Evolutionary conservation across 1,140 invertebrate genomes (phyloP).

Genomic region (Cotesia glomerata): DNA sequence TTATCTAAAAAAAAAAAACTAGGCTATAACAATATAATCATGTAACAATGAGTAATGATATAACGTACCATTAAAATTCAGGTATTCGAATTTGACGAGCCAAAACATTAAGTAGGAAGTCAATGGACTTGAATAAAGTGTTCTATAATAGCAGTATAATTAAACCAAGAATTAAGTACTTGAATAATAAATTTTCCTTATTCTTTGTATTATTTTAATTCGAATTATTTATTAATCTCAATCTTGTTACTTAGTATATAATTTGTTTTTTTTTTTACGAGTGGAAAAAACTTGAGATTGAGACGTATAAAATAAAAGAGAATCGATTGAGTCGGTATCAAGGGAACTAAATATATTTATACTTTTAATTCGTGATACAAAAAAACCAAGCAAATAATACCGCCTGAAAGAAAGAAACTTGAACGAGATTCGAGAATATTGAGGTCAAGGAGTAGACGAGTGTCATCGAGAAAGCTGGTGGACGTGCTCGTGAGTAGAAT

Average conservation of each 20-base stretch:
- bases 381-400: not conserved
- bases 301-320: too few relatives aligned
- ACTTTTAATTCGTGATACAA: too few relatives aligned
- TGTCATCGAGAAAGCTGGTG: slow-evolving; percentile 21
- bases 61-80: slow-evolving; percentile 3
- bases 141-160: slow-evolving; percentile 14
- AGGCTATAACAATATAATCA: not conserved
- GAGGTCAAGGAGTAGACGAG: slow-evolving; percentile 28
- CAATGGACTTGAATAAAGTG: slow-evolving; percentile 19
- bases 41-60: slow-evolving; percentile 1
- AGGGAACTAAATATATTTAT: too few relatives aligned
- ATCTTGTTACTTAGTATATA: too few relatives aligned
- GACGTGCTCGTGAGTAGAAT: slow-evolving; percentile 24
- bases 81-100: slow-evolving; percentile 6
- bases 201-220: too few relatives aligned
- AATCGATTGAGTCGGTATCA: too few relatives aligned
- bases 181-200: too few relatives aligned
- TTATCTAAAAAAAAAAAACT: not conserved
- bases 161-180: not conserved
- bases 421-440: slow-evolving; percentile 17
- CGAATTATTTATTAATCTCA: too few relatives aligned
- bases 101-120: slow-evolving; percentile 17
- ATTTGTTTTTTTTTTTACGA: too few relatives aligned
- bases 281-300: too few relatives aligned
- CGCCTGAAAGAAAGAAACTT: not conserved